Evolutionary conservation across 2,797 vertebrate genomes (phyloP).

Genomic region (Anguilla pacifica): DNA sequence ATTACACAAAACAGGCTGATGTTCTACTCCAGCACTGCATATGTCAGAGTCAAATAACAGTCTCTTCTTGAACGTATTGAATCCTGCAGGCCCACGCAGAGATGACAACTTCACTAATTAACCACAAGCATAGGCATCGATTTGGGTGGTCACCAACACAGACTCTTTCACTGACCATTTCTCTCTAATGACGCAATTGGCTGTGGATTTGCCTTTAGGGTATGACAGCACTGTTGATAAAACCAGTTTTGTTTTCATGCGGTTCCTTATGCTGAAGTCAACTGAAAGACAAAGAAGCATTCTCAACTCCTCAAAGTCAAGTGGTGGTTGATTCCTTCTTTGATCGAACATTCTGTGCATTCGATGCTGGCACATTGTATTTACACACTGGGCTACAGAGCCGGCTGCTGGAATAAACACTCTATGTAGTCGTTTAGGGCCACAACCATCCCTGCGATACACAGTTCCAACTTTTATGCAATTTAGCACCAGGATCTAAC

Average conservation of each 20-base stretch:
- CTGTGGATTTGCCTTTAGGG: background rate
- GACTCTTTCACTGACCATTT: background rate
- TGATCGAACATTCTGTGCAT: background rate
- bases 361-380: background rate
- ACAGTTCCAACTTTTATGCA: background rate
- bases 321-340: background rate
- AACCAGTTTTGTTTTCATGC: background rate
- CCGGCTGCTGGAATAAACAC: background rate
- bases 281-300: background rate
- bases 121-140: background rate
- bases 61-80: background rate
- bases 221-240: background rate
- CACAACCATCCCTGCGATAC: background rate
- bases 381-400: background rate
- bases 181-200: background rate
- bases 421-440: background rate
- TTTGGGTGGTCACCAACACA: background rate
- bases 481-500: background rate
- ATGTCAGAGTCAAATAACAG: background rate
- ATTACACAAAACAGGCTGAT: background rate
- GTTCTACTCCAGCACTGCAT: background rate
- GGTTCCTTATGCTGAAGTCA: background rate
- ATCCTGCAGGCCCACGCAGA: background rate
- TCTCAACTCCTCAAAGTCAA: background rate
- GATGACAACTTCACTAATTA: background rate